Evolutionary conservation across 2,888 invertebrate genomes (phyloP).

Genomic region (Drosophila subsilvestris): DNA sequence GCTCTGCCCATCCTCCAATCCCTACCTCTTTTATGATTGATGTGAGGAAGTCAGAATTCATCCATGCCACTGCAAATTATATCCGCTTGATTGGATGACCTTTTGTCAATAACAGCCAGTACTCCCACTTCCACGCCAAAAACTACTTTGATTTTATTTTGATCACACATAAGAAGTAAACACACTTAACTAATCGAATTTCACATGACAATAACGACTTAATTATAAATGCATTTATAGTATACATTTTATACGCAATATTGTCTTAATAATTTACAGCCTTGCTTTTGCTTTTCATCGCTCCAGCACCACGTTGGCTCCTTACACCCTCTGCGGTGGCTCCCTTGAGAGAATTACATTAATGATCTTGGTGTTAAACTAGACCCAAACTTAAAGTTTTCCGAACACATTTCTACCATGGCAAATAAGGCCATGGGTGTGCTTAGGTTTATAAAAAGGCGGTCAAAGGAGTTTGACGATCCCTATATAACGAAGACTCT

Average conservation of each 20-base stretch:
- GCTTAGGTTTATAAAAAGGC: no score
- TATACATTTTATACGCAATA: slow-evolving; percentile 10
- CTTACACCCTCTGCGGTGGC: no score
- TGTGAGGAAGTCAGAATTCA: slow-evolving; percentile 3
- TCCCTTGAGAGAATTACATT: slow-evolving; percentile 38
- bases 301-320: no score
- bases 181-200: slow-evolving; percentile 8
- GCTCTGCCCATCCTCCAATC: neutral
- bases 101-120: neutral
- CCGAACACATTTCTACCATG: no score
- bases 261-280: slow-evolving; percentile 39
- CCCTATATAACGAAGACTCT: no score
- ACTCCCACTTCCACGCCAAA: neutral
- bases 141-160: neutral
- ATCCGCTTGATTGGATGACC: slow-evolving; percentile 19
- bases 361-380: no score
- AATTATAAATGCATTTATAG: no score
- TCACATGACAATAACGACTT: slow-evolving; percentile 14
- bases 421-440: no score
- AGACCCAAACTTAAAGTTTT: no score
- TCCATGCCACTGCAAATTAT: slow-evolving; percentile 28
- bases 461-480: no score
- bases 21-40: slow-evolving; percentile 23
- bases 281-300: no score
- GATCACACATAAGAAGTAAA: slow-evolving; percentile 8